Conservation (phyloP, 2,888 invertebrate genomes). For the Amphipyra berbera region DNA sequence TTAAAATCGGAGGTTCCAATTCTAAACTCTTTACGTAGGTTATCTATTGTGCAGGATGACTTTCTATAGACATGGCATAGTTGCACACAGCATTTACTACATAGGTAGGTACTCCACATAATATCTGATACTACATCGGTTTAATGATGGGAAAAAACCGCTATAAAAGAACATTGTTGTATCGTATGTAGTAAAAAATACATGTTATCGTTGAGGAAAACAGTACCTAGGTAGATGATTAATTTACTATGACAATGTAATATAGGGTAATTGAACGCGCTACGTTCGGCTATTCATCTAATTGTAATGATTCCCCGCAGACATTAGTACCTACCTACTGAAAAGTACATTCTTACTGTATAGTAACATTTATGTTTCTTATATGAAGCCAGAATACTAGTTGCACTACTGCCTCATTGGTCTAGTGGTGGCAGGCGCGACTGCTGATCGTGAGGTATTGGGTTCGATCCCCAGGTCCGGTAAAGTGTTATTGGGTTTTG, state of each 20-base stretch:
- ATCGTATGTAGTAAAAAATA: constrained; percentile 3
- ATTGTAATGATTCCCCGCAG: not conserved
- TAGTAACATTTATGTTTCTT: not conserved
- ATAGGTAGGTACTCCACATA: constrained; percentile 5
- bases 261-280: constrained; percentile 9
- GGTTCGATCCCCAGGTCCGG: no score
- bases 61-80: not conserved
- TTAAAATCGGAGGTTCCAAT: no score
- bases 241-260: constrained; percentile 13
- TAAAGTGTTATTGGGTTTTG: no score
- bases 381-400: no score
- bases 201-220: constrained; percentile 20
- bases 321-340: not conserved
- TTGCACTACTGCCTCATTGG: no score
- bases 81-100: constrained; percentile 20
- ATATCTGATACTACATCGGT: constrained; percentile 38
- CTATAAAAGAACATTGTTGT: constrained; percentile 29
- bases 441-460: no score
- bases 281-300: not conserved
- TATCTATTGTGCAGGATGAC: no score
- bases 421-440: no score
- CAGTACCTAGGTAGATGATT: not conserved
- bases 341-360: not conserved
- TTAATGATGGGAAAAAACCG: constrained; percentile 40
- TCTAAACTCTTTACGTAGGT: no score